These are phyloP conservation scores for Mixornis gularis DNA, from an alignment of 2,113 vertebrate species.

Conservation along the genomic window DNA sequence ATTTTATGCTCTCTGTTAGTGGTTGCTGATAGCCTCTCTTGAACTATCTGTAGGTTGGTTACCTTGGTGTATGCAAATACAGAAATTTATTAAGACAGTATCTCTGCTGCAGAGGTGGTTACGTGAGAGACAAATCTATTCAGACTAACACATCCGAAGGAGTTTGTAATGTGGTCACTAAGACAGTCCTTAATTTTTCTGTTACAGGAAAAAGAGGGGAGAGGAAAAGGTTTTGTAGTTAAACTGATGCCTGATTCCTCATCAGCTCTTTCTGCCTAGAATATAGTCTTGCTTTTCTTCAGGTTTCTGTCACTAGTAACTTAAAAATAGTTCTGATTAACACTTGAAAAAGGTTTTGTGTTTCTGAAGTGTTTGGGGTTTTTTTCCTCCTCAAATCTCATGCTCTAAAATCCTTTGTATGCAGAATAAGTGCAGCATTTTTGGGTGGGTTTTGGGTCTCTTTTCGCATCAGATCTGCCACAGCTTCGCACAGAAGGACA, in stretches of 20 bases:
- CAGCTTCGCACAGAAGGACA: not conserved
- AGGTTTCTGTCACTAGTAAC: not conserved
- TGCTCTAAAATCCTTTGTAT: not conserved
- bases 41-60: not conserved
- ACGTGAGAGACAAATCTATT: not conserved
- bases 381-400: not conserved
- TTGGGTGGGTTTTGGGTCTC: not conserved
- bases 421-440: not conserved
- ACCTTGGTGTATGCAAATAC: not conserved
- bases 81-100: not conserved
- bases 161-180: not conserved
- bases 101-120: not conserved
- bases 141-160: not conserved
- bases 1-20: not conserved
- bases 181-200: not conserved
- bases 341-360: accelerated
- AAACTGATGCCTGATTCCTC: not conserved
- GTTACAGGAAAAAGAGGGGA: not conserved
- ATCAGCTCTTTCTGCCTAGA: not conserved
- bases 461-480: not conserved
- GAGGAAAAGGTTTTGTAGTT: not conserved
- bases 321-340: not conserved
- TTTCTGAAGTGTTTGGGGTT: not conserved
- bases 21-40: not conserved
- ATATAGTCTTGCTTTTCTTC: not conserved